Evolutionary conservation across 2,113 vertebrate species (phyloP), one percentile per base, ranked within the genome.

Genomic region (Callionymus lyra): DNA sequence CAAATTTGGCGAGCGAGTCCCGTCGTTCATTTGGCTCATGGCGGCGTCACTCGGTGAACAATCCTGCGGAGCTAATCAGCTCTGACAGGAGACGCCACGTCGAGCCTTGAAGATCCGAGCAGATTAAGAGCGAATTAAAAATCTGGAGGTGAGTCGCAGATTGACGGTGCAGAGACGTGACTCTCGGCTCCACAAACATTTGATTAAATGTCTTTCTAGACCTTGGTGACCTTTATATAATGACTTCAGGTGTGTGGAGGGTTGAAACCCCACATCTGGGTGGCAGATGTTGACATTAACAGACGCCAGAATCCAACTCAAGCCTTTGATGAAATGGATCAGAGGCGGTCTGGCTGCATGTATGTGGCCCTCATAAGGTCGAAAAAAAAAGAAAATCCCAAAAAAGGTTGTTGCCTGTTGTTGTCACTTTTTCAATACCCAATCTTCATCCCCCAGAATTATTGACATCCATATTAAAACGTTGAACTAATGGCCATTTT

Each of bases 121-220:
- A 50, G 61, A 71, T 65, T 73, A 53, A 59, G 62, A 58, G 15
- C 16, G 53, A 74, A 75, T 70, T 71, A 51, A 64, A 55, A 31
- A 42, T 62, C 56, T 44, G 27, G 42, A 51, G 64, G 56, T 59
- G 47, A 63, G 27, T 32, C 43, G 10, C 47, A 12, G 14, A 31
- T 31, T 10, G 33, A 43, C 9, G 13, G 10, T n/a, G 6, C 21
- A 10, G 27, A 43, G 27, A 11, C 9, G 9, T 31, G 21, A 31
- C 14, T 11, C 2, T 16, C n/a, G 34, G 18, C 6, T 3, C 16
- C 8, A n/a, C 12, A 11, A 19, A 10, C 45, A 38, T 33, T 40
- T 34, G 34, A 41, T 15, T 16, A 45, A 31, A 55, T 56, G 27
- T 13, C n/a, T n/a, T n/a, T n/a, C n/a, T n/a, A n/a, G 6, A 50